These are phyloP conservation scores for Phyllotis vaccarum DNA, from an alignment of 2,797 vertebrate species.

Conservation along the genomic window DNA sequence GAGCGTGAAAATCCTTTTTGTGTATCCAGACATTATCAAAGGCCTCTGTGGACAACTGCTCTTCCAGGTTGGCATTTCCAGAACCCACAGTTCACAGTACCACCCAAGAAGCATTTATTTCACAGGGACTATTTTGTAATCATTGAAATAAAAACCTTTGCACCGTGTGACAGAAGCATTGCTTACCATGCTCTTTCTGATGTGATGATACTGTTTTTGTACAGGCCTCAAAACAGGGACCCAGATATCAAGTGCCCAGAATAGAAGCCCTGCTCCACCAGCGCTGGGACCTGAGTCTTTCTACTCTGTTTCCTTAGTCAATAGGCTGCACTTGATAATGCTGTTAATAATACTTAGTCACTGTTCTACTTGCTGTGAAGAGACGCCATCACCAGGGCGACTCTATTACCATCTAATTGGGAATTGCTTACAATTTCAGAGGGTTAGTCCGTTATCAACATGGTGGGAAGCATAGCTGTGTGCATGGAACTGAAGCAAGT, in stretches of 20 bases:
- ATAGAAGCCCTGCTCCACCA: neutral
- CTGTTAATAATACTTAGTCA: neutral
- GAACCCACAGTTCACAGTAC: neutral
- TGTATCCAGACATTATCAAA: neutral
- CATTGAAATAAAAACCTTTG: neutral
- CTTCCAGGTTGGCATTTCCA: neutral
- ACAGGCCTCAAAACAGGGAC: neutral
- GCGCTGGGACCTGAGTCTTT: neutral
- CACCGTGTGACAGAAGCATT: neutral
- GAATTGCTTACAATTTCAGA: neutral
- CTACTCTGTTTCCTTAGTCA: neutral
- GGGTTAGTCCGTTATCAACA: neutral
- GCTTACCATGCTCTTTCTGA: neutral
- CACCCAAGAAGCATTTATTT: neutral
- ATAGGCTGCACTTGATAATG: neutral
- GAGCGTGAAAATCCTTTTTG: neutral
- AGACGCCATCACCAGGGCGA: neutral
- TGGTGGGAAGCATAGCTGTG: neutral
- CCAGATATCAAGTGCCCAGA: fast-evolving
- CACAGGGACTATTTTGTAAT: neutral
- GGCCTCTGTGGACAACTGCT: neutral
- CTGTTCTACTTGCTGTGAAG: neutral
- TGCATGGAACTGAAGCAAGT: neutral
- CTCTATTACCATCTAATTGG: neutral
- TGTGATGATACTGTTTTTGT: fast-evolving